Evolutionary conservation across 2,113 vertebrate genomes (phyloP).

Genomic region (Notarius lentiginosus): DNA sequence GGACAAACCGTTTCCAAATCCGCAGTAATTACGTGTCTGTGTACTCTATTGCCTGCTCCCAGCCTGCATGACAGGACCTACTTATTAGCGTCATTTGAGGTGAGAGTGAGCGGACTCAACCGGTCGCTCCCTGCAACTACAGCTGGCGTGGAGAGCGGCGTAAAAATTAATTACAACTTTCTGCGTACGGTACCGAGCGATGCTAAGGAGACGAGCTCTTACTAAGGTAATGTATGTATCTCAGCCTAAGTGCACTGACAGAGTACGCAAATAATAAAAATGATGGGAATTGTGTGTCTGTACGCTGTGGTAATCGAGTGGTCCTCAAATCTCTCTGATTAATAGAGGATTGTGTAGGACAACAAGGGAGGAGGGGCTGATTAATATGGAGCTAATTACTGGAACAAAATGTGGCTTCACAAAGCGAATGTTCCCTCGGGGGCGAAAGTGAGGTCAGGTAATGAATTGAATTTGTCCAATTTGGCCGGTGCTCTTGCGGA

Average conservation of each 20-base stretch:
- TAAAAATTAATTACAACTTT: conserved; percentile 33
- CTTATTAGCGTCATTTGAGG: conserved; percentile 49
- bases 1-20: conserved; percentile 37
- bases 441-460: conserved; percentile 18
- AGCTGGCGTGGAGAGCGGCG: conserved; percentile 15
- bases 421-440: conserved; percentile 38
- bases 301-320: conserved; percentile 47
- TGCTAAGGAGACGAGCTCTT: background rate
- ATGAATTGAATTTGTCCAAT: conserved; percentile 46
- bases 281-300: conserved; percentile 29
- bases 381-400: conserved; percentile 56
- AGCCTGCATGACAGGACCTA: conserved; percentile 16
- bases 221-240: background rate
- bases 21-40: conserved; percentile 37
- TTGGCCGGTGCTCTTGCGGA: conserved; percentile 16
- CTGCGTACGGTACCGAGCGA: background rate
- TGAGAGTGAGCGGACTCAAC: conserved; percentile 33
- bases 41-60: conserved; percentile 8
- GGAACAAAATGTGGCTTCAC: conserved; percentile 44
- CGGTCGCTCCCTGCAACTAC: conserved; percentile 34
- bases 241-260: background rate
- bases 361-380: conserved; percentile 36
- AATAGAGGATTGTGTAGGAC: conserved; percentile 46
- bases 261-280: conserved; percentile 37
- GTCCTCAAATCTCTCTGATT: conserved; percentile 53